Evolutionary conservation across 2,113 vertebrate species (phyloP), one percentile per base, ranked within the genome.

Genomic region (Rhea pennata): DNA sequence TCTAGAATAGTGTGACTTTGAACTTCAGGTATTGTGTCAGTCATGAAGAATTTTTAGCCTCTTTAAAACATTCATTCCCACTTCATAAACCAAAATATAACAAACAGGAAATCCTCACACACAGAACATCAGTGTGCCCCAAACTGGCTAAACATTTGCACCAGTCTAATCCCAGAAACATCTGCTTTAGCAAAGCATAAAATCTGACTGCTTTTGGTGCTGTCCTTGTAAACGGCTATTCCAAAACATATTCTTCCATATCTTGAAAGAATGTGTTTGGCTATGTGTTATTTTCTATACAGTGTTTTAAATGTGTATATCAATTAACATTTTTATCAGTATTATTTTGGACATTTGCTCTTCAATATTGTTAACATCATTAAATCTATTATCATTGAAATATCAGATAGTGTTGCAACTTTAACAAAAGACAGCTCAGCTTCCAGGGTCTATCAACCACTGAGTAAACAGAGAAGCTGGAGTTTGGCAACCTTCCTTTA

Each of bases 361-460:
- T 31, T 12, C 21, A 86, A 86, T 94, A 83, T 85, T 96, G 54
- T 79, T 75, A 65, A 88, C 42, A 90, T 91, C 48, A 53, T 79
- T 88, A 93, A 84, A 20, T 80, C n/a, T 88, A 31, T 89, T 90
- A 56, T 93, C 88, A 92, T 19, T 85, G 92, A 96, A 87, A 75
- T 73, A 88, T 91, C 73, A 90, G 62, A 74, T 61, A 20, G 16
- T 82, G 36, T 69, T 95, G 65, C 39, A 95, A 74, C 17, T 90
- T 95, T 92, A 95, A 96, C 80, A 94, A 95, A 96, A 95, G 64
- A 70, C 82, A 97, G 74, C 84, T 93, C 96, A 70, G 17, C 93
- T 98, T 94, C 92, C 77, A 91, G 59, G 16, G 24, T 95, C 94
- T 96, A 72, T 96, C 65, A 97, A 40, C 44, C 50, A 40, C 46